phyloP scores from a whole-genome alignment of 2,113 vertebrate species.

The cat (Felis catus) region F.catus_Fca126_mat1.0 CM031426.1:19454501-19455000 shows the following conservation, averaged over 20 bases:
- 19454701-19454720: not conserved
- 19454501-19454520: too few relatives aligned
- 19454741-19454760: not conserved
- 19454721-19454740: not conserved
- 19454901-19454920: too few relatives aligned
- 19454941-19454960: too few relatives aligned
- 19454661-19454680: not conserved
- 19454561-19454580: too few relatives aligned
- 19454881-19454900: too few relatives aligned
- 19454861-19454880: not conserved
- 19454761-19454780: not conserved
- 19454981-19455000: too few relatives aligned
- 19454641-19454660: not conserved
- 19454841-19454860: not conserved
- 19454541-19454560: too few relatives aligned
- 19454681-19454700: not conserved
- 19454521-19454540: too few relatives aligned
- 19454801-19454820: not conserved
- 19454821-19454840: not conserved
- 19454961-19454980: too few relatives aligned
- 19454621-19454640: not conserved
- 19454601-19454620: not conserved
- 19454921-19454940: too few relatives aligned
- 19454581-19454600: not conserved
- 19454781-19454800: not conserved